Base-by-base conservation (phyloP, 2,797 vertebrate species). In the Carcharodon carcharias region DNA sequence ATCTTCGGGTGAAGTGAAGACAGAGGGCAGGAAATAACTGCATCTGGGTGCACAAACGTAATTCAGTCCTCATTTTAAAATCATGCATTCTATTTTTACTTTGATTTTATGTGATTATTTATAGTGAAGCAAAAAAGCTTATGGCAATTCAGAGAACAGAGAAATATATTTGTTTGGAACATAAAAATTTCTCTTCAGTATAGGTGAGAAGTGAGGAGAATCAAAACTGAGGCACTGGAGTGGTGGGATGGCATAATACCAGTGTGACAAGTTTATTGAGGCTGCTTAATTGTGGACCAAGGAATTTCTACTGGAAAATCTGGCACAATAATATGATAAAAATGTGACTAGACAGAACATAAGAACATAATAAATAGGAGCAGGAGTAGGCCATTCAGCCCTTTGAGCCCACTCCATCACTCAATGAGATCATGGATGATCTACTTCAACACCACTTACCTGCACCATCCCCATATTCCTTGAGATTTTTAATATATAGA, bases 91-190 rank as follows among this genome's bases (percentile, higher is more conserved):
- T 85, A 85, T 85, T 85, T 85, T 50, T 85, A 85, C 40, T 85
- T 50, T 85, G 40, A 85, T 61, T 61, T 92, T 92, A 61, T 16
- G 6, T 35, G 58, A 92, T 92, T 91, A 91, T 91, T 92, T 92
- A 61, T 61, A 92, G 89, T n/a, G 21, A 63, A 63, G 56, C 89
- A 61, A 61, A 18, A 61, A 92, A n/a, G 28, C 28, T 61, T n/a
- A n/a, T 4, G 21, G 56, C 14, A 92, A 26, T 89, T 35, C 35
- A 1, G 58, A n/a, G 16, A 92, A 12, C 35, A 92, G 58, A n/a
- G 14, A 92, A 91, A 40, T 92, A 92, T 58, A 61, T 16, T 92
- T 58, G 56, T 31, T 58, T 89, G 87, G 54, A 89, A 35, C 54
- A 28, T 12, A 12, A 31, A 3, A 28, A 54, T 58, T 89, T 63